Conservation (phyloP, 2,888 invertebrate genomes). For the Andrena flavipes region DNA sequence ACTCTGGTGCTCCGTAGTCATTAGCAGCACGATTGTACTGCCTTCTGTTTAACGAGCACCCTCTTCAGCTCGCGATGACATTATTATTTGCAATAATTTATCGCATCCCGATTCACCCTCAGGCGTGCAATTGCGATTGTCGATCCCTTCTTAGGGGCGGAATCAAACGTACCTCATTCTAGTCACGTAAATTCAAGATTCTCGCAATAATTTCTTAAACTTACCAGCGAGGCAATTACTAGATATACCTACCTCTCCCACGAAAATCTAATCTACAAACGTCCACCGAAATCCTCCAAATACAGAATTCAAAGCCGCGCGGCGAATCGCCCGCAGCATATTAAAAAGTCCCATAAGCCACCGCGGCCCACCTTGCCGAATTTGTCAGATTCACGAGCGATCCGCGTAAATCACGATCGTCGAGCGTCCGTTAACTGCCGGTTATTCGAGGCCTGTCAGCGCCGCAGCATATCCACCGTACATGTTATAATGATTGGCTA, state of each 20-base stretch:
- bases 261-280: too few species aligned
- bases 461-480: constrained; percentile 56
- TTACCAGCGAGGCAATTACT: too few species aligned
- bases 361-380: too few species aligned
- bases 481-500: constrained; percentile 80
- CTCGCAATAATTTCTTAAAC: not conserved
- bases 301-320: constrained; percentile 4
- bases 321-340: constrained; percentile 1
- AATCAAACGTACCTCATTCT: not conserved
- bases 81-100: constrained; percentile 70
- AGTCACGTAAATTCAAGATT: not conserved
- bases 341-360: constrained; percentile 7
- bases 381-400: constrained; percentile 35
- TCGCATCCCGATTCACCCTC: constrained; percentile 42
- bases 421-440: constrained; percentile 47
- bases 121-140: constrained; percentile 29
- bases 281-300: too few species aligned
- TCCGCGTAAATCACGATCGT: constrained; percentile 62
- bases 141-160: not conserved
- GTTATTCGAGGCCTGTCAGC: constrained; percentile 63
- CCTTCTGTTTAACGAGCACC: constrained; percentile 80
- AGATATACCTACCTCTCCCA: too few species aligned
- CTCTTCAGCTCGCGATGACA: constrained; percentile 49
- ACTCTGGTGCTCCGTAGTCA: constrained; percentile 64
- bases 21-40: constrained; percentile 72